Evolutionary conservation across 2,113 vertebrate genomes (phyloP).

Genomic region (Pelusios castaneus): DNA sequence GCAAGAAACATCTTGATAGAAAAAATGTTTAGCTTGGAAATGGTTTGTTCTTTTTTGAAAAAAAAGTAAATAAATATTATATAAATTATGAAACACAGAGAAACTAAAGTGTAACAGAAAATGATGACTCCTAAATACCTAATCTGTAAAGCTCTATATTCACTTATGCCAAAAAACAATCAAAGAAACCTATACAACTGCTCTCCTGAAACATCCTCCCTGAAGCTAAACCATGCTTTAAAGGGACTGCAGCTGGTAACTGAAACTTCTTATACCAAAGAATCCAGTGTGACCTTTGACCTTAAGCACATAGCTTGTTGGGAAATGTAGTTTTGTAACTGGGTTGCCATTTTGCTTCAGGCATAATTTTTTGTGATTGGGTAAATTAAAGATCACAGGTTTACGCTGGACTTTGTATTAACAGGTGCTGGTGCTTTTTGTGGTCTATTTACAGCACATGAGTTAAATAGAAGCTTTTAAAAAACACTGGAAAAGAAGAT

Average conservation of each 20-base stretch:
- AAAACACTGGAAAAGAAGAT: slow-evolving; percentile 11
- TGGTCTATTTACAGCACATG: background rate
- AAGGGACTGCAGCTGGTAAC: background rate
- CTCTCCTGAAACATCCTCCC: background rate
- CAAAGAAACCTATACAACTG: fast-evolving
- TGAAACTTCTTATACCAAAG: background rate
- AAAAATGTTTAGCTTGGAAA: background rate
- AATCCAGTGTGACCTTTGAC: background rate
- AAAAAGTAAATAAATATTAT: background rate
- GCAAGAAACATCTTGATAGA: fast-evolving
- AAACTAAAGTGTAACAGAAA: background rate
- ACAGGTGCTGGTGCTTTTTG: background rate
- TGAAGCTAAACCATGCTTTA: background rate
- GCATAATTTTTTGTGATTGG: background rate
- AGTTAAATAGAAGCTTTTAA: background rate
- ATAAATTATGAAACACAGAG: background rate
- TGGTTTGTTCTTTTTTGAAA: background rate
- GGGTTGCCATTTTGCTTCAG: background rate
- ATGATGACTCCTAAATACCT: fast-evolving
- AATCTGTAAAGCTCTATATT: background rate
- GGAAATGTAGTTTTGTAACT: slow-evolving; percentile 16
- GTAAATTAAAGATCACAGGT: background rate
- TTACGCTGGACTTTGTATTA: background rate
- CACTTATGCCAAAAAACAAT: background rate
- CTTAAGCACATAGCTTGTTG: background rate